These are phyloP conservation scores for Atrina japonica DNA, from an alignment of 2,888 invertebrate genomes.

Conservation along the genomic window DNA sequence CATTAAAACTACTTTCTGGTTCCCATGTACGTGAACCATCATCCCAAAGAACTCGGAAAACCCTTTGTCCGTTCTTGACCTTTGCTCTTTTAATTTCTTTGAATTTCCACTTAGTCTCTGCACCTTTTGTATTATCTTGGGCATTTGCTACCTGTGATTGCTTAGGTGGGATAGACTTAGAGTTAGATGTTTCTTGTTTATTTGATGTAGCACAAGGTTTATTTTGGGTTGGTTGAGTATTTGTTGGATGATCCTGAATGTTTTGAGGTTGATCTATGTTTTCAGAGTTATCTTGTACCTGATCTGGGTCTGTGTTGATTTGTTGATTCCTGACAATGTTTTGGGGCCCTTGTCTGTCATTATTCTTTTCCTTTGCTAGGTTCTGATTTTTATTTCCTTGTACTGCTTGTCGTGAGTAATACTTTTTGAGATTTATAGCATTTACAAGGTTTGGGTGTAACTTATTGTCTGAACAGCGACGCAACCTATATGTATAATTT, in stretches of 20 bases:
- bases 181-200: background rate
- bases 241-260: background rate
- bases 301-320: background rate
- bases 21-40: slow-evolving; percentile 8
- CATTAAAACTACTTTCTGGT: slow-evolving; percentile 9
- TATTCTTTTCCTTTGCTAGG: background rate
- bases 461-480: slow-evolving; percentile 8
- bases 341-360: background rate
- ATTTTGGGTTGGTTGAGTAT: background rate
- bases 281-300: background rate
- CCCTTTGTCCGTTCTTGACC: slow-evolving; percentile 3
- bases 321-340: background rate
- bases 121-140: background rate
- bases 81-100: slow-evolving; percentile 4
- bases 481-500: slow-evolving; percentile 28
- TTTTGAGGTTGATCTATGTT: background rate
- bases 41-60: slow-evolving; percentile 7
- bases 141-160: background rate
- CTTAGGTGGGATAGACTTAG: background rate
- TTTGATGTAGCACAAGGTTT: too few species aligned
- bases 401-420: background rate
- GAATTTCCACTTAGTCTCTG: slow-evolving; percentile 11
- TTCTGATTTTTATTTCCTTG: background rate
- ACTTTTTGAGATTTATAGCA: slow-evolving; percentile 24
- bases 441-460: slow-evolving; percentile 11